phyloP scores from a whole-genome alignment of 2,888 invertebrate species.

The Caenorhabditis becei region DNA sequence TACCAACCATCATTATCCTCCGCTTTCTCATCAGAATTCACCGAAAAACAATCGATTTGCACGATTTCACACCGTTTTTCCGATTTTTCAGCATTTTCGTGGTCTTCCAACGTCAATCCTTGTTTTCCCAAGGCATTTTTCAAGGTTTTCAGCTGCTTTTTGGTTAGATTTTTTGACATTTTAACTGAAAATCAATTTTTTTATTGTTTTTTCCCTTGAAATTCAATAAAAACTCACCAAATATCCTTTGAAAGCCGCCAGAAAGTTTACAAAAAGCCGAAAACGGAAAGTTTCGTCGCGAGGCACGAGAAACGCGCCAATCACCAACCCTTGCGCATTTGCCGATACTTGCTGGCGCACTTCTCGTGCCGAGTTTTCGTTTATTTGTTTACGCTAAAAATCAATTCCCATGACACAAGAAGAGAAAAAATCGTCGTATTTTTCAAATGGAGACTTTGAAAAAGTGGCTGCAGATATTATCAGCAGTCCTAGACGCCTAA shows the following conservation, averaged over 20 bases:
- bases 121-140: constrained; percentile 48
- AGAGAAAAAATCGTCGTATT: constrained; percentile 68
- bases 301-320: constrained; percentile 11
- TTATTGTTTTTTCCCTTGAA: not conserved
- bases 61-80: constrained; percentile 22
- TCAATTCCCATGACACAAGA: constrained; percentile 49
- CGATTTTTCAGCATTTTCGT: constrained; percentile 13
- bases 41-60: constrained; percentile 37
- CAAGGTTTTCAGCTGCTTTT: constrained; percentile 40
- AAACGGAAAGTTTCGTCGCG: constrained; percentile 13
- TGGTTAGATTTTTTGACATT: constrained; percentile 20
- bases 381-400: constrained; percentile 13
- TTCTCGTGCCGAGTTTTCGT: constrained; percentile 2
- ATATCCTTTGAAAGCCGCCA: not conserved
- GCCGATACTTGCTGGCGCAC: not conserved
- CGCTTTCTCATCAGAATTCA: not conserved
- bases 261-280: not conserved
- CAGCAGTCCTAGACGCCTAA: constrained; percentile 62
- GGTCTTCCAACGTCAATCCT: constrained; percentile 36
- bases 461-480: constrained; percentile 71
- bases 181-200: not conserved
- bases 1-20: constrained; percentile 69
- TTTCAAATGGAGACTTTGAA: constrained; percentile 74
- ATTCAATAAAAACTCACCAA: not conserved
- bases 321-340: not conserved